phyloP scores from a whole-genome alignment of 2,797 vertebrate genomes.

The Myotis daubentonii region DNA sequence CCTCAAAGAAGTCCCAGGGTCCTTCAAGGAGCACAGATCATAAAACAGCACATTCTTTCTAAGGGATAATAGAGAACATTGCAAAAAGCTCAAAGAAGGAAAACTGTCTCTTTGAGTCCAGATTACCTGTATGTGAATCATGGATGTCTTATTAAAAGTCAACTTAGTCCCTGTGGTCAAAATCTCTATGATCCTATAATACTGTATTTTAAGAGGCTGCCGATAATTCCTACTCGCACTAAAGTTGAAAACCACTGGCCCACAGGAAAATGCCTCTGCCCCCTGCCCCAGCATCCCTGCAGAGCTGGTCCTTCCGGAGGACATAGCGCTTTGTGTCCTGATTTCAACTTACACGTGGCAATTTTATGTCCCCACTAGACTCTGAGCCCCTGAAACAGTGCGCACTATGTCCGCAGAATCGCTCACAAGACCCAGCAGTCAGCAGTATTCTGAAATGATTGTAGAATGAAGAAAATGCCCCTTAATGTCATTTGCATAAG shows the following conservation, averaged over 20 bases:
- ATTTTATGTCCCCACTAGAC: background rate
- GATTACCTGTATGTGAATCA: background rate
- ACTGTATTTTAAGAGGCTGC: background rate
- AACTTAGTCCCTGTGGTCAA: background rate
- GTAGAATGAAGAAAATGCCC: background rate
- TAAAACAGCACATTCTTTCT: background rate
- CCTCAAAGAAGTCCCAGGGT: background rate
- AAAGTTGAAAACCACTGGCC: background rate
- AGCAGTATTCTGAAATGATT: background rate
- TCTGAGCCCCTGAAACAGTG: background rate
- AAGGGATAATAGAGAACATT: background rate
- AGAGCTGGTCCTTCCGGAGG: background rate
- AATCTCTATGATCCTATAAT: background rate
- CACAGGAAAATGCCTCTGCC: background rate
- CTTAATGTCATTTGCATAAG: background rate
- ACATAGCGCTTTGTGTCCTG: background rate
- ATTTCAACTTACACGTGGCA: background rate
- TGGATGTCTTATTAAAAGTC: background rate
- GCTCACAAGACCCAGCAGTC: background rate
- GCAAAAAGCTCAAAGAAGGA: constrained; percentile 27
- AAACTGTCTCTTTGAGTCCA: background rate
- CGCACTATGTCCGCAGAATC: background rate
- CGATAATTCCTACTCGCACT: background rate
- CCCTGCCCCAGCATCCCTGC: background rate
- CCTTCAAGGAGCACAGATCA: background rate